Evolutionary conservation across 2,113 vertebrate species (phyloP).

Genomic region (Perca flavescens): DNA sequence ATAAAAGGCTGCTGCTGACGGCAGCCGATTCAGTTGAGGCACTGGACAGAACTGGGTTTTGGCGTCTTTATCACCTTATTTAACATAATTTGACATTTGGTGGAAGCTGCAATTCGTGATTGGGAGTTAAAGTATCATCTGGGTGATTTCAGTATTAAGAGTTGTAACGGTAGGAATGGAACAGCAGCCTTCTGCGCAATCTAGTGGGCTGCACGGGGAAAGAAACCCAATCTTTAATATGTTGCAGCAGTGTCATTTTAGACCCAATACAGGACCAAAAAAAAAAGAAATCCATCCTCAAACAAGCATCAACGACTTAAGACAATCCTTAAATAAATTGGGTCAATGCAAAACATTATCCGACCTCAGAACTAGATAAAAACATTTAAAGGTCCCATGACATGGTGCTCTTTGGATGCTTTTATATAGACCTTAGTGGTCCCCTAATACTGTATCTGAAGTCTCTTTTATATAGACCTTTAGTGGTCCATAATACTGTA

Average conservation of each 20-base stretch:
- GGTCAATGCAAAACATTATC: neutral
- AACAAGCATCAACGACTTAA: neutral
- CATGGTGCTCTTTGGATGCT: too few species aligned
- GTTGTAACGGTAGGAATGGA: neutral
- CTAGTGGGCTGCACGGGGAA: neutral
- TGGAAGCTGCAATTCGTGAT: constrained; percentile 24
- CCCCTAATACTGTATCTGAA: too few species aligned
- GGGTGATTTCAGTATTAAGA: constrained; percentile 22
- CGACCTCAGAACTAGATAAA: neutral
- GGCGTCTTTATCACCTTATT: constrained; percentile 60
- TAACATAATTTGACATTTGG: constrained; percentile 44
- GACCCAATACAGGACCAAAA: neutral
- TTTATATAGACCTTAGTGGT: too few species aligned
- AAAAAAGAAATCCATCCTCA: neutral
- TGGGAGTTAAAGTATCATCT: constrained; percentile 6
- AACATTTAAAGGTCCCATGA: neutral
- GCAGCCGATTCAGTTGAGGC: constrained; percentile 40
- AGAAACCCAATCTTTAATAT: neutral
- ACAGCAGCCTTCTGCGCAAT: neutral
- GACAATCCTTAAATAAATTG: neutral
- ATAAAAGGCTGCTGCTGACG: constrained; percentile 62
- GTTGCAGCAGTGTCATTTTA: neutral
- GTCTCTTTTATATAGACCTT: too few species aligned
- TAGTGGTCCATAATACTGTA: too few species aligned
- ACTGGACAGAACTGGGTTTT: constrained; percentile 60